Evolutionary conservation across 2,113 vertebrate species (phyloP).

Genomic region (Heterochromis multidens): DNA sequence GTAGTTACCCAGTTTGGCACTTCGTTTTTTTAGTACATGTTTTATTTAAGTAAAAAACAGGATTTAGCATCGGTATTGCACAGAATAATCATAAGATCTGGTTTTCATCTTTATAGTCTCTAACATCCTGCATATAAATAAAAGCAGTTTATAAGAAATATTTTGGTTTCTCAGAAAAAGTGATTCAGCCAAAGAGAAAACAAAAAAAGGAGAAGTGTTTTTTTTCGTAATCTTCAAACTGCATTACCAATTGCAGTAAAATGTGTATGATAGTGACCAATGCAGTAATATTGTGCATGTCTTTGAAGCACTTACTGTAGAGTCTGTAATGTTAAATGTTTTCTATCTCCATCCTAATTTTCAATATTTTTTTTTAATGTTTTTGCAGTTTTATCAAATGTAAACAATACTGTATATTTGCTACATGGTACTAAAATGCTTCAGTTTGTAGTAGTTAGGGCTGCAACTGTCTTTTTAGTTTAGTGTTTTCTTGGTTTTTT

Average conservation of each 20-base stretch:
- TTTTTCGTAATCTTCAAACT: background rate
- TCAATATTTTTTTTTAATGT: background rate
- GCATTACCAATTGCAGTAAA: background rate
- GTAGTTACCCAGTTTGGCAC: background rate
- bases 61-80: background rate
- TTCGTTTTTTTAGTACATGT: background rate
- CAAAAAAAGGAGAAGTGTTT: background rate
- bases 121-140: background rate
- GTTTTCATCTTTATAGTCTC: background rate
- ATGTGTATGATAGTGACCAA: background rate
- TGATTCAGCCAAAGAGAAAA: background rate
- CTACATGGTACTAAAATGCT: background rate
- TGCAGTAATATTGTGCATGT: background rate
- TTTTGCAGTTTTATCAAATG: background rate
- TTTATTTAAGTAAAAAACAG: background rate
- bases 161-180: background rate
- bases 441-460: background rate
- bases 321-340: background rate
- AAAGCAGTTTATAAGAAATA: background rate
- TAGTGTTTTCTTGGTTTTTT: background rate
- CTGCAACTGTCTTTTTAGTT: background rate
- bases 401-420: background rate
- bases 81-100: background rate
- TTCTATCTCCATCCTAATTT: too few species aligned
- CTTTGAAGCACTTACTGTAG: background rate